Base-by-base conservation (phyloP, 53 echinoderm and acorn worm genomes). In the Echinarachnius parma region DNA sequence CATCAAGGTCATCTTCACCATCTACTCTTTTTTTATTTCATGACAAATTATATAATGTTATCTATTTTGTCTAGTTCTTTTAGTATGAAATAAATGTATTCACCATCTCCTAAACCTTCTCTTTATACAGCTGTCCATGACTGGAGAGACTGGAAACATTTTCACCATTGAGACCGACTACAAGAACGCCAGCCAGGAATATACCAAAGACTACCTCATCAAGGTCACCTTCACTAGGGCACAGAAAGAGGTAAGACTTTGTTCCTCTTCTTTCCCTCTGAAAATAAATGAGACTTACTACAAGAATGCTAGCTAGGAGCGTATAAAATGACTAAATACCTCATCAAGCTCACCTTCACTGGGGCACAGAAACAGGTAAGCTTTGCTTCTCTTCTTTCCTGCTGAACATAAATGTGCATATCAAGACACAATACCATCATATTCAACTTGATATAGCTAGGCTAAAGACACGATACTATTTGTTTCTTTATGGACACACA, bases 331-430 rank as follows among this genome's bases (percentile, higher is more conserved):
- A n/a, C n/a, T n/a, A 20, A 56, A 37, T 36, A 72, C 24, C 33
- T 22, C 1, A 15, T 24, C 15, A 39, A 37, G 2, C 4, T 72
- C 55, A 36, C 57, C 27, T 21, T 56, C 27, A 54, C 35, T 2
- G 19, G 54, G 42, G 33, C 55, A 3, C 21, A 54, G 26, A 72
- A 53, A 37, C 22, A 54, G 22, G 72, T 72, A 72, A 64, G 47
- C 39, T 39, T 5, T 13, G 7, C 13, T 13, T 5, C 39, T 39
- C 39, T 39, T 39, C 39, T 39, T 39, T n/a, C n/a, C n/a, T n/a
- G n/a, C n/a, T n/a, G n/a, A n/a, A n/a, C n/a, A n/a, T n/a, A n/a
- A n/a, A n/a, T 35, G 25, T 28, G 14, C n/a, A n/a, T n/a, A n/a
- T n/a, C n/a, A n/a, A n/a, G n/a, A n/a, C n/a, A n/a, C n/a, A n/a